Evolutionary conservation across 2,113 vertebrate species (phyloP).

Genomic region (Hystrix cristata): DNA sequence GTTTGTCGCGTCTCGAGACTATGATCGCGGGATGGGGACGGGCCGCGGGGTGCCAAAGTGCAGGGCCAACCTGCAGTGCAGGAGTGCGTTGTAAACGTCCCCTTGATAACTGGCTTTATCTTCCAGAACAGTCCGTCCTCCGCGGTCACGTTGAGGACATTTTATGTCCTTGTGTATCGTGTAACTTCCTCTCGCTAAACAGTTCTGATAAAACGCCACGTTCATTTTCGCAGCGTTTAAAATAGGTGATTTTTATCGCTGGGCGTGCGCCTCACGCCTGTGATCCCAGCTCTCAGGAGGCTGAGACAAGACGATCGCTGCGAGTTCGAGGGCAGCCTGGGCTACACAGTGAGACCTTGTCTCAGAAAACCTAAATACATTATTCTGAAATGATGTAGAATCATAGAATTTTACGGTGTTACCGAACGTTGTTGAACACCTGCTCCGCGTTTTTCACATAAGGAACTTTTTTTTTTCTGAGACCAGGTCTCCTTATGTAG

Average conservation of each 20-base stretch:
- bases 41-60: constrained; percentile 54
- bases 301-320: background rate
- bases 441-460: background rate
- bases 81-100: background rate
- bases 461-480: background rate
- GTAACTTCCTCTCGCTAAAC: constrained; percentile 50
- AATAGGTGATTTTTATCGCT: background rate
- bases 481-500: background rate
- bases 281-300: background rate
- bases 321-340: background rate
- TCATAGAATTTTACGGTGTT: background rate
- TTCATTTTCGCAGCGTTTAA: constrained; percentile 26
- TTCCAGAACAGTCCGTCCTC: too few relatives aligned
- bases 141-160: background rate
- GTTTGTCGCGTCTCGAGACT: background rate
- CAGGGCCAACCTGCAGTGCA: background rate
- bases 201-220: background rate
- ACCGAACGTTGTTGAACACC: background rate
- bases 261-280: background rate
- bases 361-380: background rate
- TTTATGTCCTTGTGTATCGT: background rate
- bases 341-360: background rate
- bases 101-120: background rate
- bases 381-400: constrained; percentile 4
- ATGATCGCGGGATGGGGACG: background rate